A percentile compares a stretch with the other conserved stretches of the same genome.
Conservation (phyloP, 2,797 vertebrate genomes). For the Prunella strophiata region DNA sequence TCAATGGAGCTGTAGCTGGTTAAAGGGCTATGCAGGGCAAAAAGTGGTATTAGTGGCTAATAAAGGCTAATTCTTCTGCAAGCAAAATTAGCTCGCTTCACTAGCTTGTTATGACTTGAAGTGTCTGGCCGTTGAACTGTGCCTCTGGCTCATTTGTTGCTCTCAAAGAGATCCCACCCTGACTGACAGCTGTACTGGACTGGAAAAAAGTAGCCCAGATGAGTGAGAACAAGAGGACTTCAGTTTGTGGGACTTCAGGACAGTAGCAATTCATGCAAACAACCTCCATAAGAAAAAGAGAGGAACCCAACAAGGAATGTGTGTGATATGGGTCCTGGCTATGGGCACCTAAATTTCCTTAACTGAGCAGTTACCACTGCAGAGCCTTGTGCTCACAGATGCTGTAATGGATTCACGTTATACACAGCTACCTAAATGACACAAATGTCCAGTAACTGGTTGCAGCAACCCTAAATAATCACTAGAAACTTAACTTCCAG, state of each 20-base stretch:
- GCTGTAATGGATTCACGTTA: rapidly evolving
- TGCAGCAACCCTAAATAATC: background rate
- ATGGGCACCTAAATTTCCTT: background rate
- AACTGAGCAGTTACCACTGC: background rate
- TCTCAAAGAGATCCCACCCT: slow-evolving; percentile 61
- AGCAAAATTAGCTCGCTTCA: slow-evolving; percentile 74
- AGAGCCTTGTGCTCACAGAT: background rate
- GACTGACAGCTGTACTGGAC: slow-evolving; percentile 58
- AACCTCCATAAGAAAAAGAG: slow-evolving; percentile 21
- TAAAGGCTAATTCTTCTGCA: slow-evolving; percentile 75
- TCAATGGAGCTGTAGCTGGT: slow-evolving; percentile 64
- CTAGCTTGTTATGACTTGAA: slow-evolving; percentile 76
- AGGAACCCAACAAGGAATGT: background rate
- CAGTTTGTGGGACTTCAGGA: slow-evolving; percentile 25
- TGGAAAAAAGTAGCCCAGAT: slow-evolving; percentile 59
- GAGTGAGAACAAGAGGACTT: slow-evolving; percentile 63
- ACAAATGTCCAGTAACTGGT: background rate
- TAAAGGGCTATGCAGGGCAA: slow-evolving; percentile 60
- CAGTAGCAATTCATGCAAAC: slow-evolving; percentile 23
- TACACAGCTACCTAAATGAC: background rate
- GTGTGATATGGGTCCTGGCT: background rate
- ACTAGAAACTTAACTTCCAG: background rate
- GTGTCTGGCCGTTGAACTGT: slow-evolving; percentile 68
- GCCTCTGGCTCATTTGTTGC: slow-evolving; percentile 74
- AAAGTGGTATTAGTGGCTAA: slow-evolving; percentile 69